Base-by-base conservation (phyloP, 2,888 invertebrate species). In the Megaustenia siamemsis region DNA sequence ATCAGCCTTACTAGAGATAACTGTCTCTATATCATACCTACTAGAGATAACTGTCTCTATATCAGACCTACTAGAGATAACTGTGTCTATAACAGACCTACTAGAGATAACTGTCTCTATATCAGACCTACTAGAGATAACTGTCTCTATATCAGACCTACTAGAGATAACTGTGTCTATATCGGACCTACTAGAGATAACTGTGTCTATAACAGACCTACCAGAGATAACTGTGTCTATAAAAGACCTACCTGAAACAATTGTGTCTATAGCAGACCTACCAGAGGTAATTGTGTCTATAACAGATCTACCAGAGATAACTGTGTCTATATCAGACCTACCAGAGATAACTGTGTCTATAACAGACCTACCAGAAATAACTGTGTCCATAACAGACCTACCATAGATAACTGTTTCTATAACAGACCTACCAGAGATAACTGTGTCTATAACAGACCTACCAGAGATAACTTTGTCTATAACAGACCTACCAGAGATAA, bases 81-180 rank as follows among this genome's bases (percentile, higher is more conserved):
- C 83, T 2, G 86, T 86, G 69, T 87, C 85, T n/a, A n/a, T n/a
- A n/a, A n/a, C n/a, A 45, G 6, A 45, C 12, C 45, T 45, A 45
- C 45, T 12, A 45, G 53, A 21, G 3, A 53, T 21, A 10, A 53
- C 53, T 3, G 3, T 18, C 12, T 53, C 18, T 53, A 3, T 32
- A 63, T 6, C 12, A 69, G 3, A 82, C 81, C 1, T 32, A 82
- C 83, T 81, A n/a, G 84, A 63, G 56, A 87, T 84, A 24, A 82
- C 83, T 2, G n/a, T n/a, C n/a, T n/a, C n/a, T n/a, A n/a, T n/a
- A n/a, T n/a, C n/a, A 45, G 6, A 45, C 12, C 45, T 45, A 45
- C 45, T 12, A 45, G 53, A 21, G 3, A 53, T 21, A 10, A 53
- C 53, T 3, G 3, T 18, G 21, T 53, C 18, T 53, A 3, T 32